These are phyloP conservation scores for Anseranas semipalmata DNA, from an alignment of 2,113 vertebrate genomes.

Conservation along the genomic window DNA sequence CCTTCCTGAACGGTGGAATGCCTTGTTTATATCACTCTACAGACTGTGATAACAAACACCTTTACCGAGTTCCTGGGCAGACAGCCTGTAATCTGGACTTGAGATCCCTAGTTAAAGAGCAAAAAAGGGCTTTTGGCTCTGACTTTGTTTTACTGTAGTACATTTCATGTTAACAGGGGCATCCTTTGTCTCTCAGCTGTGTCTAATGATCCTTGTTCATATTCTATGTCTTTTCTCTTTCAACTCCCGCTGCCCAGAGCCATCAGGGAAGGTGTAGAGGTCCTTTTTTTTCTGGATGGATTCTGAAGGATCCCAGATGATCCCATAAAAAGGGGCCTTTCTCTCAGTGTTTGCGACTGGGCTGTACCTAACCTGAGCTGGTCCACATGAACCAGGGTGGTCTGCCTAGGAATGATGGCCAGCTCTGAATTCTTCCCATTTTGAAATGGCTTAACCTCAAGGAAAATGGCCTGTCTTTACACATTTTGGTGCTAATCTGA, in stretches of 20 bases:
- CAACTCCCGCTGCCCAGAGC: background rate
- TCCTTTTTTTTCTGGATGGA: background rate
- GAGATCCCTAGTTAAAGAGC: background rate
- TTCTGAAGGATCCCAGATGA: background rate
- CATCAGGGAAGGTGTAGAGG: background rate
- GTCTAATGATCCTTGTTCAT: background rate
- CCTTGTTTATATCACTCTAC: background rate
- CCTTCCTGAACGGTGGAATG: fast-evolving
- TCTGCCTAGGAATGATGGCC: background rate
- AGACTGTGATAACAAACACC: background rate
- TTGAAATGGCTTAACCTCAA: background rate
- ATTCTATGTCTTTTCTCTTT: background rate
- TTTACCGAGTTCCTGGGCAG: background rate
- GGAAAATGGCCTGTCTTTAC: background rate
- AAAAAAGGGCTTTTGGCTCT: background rate
- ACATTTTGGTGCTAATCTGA: background rate
- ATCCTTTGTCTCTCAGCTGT: background rate
- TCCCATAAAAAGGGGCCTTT: background rate
- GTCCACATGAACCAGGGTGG: background rate
- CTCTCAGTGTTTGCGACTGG: background rate
- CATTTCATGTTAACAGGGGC: background rate
- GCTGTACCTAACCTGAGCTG: background rate
- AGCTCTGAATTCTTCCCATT: background rate
- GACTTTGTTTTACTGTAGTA: background rate
- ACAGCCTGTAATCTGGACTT: background rate